Evolutionary conservation across 2,888 invertebrate genomes (phyloP).

Genomic region (Tachina grossa): DNA sequence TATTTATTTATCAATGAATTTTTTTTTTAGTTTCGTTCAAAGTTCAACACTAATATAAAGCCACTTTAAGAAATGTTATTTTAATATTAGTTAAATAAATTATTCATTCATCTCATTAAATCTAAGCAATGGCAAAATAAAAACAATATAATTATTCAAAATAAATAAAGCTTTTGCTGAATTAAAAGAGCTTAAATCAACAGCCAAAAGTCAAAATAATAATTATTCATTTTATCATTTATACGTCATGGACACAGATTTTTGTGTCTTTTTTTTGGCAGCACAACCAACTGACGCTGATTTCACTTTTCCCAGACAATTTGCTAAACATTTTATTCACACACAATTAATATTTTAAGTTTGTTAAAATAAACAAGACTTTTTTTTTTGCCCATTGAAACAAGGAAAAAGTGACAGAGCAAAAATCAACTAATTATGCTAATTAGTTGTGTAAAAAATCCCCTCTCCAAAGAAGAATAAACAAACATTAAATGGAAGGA

Average conservation of each 20-base stretch:
- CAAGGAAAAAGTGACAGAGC: neutral
- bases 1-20: no score
- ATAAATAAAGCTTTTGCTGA: neutral
- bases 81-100: no score
- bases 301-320: neutral
- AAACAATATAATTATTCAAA: no score
- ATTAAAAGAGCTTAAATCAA: neutral
- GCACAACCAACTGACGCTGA: no score
- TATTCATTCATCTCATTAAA: no score
- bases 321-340: slow-evolving; percentile 19
- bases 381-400: neutral
- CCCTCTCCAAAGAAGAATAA: neutral
- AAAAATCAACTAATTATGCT: slow-evolving; percentile 40
- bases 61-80: no score
- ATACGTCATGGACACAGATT: neutral
- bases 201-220: slow-evolving; percentile 3
- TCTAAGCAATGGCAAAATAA: no score
- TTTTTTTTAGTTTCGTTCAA: no score
- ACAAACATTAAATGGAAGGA: neutral
- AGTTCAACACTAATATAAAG: no score
- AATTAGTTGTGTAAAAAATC: slow-evolving; percentile 12
- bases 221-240: neutral
- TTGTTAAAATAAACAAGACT: slow-evolving; percentile 1
- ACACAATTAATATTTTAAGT: slow-evolving; percentile 27
- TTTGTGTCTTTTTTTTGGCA: slow-evolving; percentile 7